Evolutionary conservation across 1,140 invertebrate species (phyloP), one percentile per base, ranked within the genome.

Genomic region (Diprion similis): DNA sequence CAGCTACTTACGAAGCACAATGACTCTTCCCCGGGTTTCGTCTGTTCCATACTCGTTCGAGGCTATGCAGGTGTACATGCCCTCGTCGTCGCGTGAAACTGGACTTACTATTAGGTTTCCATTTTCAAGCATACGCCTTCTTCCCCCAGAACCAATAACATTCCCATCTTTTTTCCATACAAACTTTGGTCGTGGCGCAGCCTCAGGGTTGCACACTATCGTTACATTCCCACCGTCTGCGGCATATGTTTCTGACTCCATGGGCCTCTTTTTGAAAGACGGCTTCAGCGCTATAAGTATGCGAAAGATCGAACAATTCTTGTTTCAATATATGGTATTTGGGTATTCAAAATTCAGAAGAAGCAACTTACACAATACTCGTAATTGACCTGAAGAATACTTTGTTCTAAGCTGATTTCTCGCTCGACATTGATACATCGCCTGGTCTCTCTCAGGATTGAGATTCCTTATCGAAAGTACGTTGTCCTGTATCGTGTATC

Each of bases 341-440:
- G 24, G 6, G 71, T 19, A 76, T 64, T 24, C 11, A 77, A 47
- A 88, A 73, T 7, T 66, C 76, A 72, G 47, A 19, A 70, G 18
- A 46, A 75, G 11, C 9, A 64, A 85, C 88, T 89, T 83, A 92
- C 91, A 92, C 46, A 97, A 89, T 67, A 99, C 95, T 82, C 96
- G 89, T 4, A 99, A 87, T 80, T 99, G 96, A 0, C 93, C 97
- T 10, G 96, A 96, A 0, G 96, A 97, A 85, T 94, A 98, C 46
- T 90, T 92, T 0, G 93, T 92, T 81, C 96, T 97, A 8, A 98
- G 88, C 71, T 96, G 93, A 90, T 99, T 99, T 75, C 88, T 92
- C 0, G 97, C 97, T 81, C 92, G 90, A 86, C 98, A 99, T 81
- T 99, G 97, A 86, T 97, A 99, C 95, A 98, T 98, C n/a, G 94